Percentiles rank a stretch among this genome's conserved stretches.
Conservation (phyloP, 2,888 invertebrate species). For the Chorisops tibialis region DNA sequence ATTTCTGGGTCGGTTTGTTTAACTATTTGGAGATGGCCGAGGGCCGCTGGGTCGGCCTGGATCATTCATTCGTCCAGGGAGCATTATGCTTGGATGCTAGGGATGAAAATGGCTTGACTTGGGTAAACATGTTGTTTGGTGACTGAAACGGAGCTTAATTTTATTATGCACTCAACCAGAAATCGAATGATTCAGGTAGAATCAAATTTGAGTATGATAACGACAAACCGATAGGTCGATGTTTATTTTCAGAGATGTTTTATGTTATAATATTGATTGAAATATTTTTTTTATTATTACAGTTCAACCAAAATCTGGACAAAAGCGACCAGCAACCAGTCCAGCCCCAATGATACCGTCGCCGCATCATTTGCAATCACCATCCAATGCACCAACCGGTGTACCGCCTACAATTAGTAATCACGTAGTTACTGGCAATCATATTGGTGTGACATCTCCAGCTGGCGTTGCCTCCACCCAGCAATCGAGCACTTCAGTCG, state of each 20-base stretch:
- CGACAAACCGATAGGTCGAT: too few relatives aligned
- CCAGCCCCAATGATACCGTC: slow-evolving; percentile 50
- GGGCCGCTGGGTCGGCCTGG: too few relatives aligned
- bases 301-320: slow-evolving; percentile 52
- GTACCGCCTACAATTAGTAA: slow-evolving; percentile 39
- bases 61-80: too few relatives aligned
- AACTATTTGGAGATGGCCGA: too few relatives aligned
- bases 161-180: background rate
- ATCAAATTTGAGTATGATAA: too few relatives aligned
- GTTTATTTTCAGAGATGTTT: background rate
- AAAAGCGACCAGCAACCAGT: slow-evolving; percentile 51
- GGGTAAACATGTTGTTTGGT: background rate
- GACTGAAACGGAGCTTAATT: background rate
- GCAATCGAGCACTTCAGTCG: slow-evolving; percentile 22
- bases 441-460: slow-evolving; percentile 41
- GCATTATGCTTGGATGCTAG: background rate
- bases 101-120: background rate
- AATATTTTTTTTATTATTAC: slow-evolving; percentile 28
- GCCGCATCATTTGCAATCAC: slow-evolving; percentile 49
- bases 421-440: slow-evolving; percentile 43
- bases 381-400: slow-evolving; percentile 37
- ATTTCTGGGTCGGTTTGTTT: too few relatives aligned
- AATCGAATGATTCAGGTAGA: too few relatives aligned
- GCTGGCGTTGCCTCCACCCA: slow-evolving; percentile 23
- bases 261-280: background rate